These are phyloP conservation scores for Macaca mulatta DNA, from an alignment of 2,113 vertebrate species.

Conservation along the genomic window DNA sequence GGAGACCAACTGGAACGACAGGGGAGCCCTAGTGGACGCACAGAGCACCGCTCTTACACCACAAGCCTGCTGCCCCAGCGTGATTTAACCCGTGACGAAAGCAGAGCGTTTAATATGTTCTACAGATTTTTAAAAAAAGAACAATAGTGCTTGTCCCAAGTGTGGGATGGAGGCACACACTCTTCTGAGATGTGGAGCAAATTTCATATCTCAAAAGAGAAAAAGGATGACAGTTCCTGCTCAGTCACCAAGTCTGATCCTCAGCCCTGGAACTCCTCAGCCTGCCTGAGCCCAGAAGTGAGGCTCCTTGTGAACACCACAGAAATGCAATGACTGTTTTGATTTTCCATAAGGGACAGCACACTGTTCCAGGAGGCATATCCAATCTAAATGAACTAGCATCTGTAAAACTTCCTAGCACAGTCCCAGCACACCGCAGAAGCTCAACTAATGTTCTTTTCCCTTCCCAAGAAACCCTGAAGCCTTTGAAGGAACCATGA, in stretches of 20 bases:
- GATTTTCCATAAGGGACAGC: background rate
- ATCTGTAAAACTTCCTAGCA: too few species aligned
- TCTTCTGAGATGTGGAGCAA: background rate
- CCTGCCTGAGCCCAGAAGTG: background rate
- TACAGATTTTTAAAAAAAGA: background rate
- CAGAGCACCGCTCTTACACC: rapidly evolving
- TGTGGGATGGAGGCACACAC: background rate
- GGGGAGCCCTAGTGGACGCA: rapidly evolving
- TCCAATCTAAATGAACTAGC: background rate
- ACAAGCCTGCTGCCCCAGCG: too few species aligned
- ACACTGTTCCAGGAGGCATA: background rate
- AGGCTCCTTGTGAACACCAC: rapidly evolving
- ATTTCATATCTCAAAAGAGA: background rate
- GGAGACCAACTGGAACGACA: background rate
- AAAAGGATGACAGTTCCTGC: background rate
- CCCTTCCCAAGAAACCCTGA: background rate
- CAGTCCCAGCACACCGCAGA: background rate
- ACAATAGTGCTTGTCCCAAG: too few species aligned
- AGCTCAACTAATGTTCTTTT: background rate
- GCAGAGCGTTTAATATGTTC: background rate
- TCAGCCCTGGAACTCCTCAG: rapidly evolving
- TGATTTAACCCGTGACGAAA: background rate
- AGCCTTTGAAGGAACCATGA: background rate
- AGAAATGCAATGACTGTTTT: rapidly evolving
- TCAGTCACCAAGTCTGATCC: background rate